Evolutionary conservation across 2,113 vertebrate genomes (phyloP).

Genomic region (Elaphurus davidianus): DNA sequence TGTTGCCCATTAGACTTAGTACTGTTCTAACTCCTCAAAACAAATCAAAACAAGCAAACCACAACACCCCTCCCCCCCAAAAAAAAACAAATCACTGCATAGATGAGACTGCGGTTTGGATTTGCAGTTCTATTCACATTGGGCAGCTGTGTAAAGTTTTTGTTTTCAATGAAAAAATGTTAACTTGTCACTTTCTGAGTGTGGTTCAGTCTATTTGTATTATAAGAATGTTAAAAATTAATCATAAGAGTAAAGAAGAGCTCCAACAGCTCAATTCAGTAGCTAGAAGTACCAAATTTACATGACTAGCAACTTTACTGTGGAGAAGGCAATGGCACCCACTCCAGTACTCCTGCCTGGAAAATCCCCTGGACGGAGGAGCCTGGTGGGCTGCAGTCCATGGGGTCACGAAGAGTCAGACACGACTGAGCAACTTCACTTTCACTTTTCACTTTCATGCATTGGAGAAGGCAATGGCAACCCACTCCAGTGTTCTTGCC

Average conservation of each 20-base stretch:
- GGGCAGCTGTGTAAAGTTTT: background rate
- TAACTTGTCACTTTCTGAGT: background rate
- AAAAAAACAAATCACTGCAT: background rate
- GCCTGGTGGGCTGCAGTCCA: no score
- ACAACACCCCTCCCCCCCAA: rapidly evolving
- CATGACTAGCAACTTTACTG: background rate
- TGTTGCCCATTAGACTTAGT: background rate
- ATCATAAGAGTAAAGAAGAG: background rate
- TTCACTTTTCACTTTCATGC: no score
- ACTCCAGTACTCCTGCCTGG: no score
- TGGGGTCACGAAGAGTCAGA: no score
- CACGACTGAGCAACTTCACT: no score
- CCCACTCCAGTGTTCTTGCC: no score
- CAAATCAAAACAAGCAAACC: background rate
- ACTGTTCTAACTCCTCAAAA: background rate
- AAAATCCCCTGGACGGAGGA: no score
- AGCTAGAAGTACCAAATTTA: background rate
- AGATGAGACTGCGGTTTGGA: background rate
- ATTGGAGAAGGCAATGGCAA: no score
- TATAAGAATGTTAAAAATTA: background rate
- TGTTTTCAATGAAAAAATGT: background rate
- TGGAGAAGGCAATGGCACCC: no score
- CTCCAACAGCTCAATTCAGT: background rate
- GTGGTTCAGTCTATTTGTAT: background rate
- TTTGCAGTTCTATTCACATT: background rate